Conservation (phyloP, 2,888 invertebrate genomes). For the Polydrusus cervinus region DNA sequence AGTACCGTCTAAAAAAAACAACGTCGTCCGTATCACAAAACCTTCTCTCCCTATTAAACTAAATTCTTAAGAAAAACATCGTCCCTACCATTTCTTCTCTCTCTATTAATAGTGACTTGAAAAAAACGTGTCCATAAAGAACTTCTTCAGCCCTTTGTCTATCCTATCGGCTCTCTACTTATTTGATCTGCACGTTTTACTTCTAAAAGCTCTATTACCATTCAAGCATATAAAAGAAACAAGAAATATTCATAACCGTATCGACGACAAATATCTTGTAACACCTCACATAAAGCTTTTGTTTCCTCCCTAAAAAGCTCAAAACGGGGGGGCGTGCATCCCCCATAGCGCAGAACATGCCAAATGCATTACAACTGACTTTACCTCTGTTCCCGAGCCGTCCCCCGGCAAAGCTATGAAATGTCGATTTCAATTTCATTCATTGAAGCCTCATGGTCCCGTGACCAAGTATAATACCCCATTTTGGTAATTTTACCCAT, state of each 20-base stretch:
- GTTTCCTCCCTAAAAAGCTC: neutral
- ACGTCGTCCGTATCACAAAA: no score
- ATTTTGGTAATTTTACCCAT: conserved; percentile 47
- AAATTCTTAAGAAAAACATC: no score
- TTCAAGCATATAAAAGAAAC: neutral
- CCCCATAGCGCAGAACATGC: conserved; percentile 34
- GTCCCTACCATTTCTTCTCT: no score
- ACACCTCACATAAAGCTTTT: neutral
- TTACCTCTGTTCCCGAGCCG: conserved; percentile 32
- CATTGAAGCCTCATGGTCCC: conserved; percentile 46
- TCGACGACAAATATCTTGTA: conserved; percentile 9
- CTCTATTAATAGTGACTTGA: no score
- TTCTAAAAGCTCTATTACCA: no score
- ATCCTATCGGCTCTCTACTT: no score
- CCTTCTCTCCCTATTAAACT: no score
- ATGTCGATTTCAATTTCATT: conserved; percentile 35
- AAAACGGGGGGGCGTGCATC: conserved; percentile 17
- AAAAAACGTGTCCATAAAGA: no score
- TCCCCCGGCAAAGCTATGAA: conserved; percentile 8
- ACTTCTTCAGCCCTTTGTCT: no score
- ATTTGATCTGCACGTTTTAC: no score
- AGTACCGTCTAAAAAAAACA: no score
- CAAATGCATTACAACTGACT: conserved; percentile 46
- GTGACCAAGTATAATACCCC: conserved; percentile 40
- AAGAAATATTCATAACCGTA: conserved; percentile 3